phyloP scores from a whole-genome alignment of 2,888 invertebrate genomes.

The Melanophora roralis region DNA sequence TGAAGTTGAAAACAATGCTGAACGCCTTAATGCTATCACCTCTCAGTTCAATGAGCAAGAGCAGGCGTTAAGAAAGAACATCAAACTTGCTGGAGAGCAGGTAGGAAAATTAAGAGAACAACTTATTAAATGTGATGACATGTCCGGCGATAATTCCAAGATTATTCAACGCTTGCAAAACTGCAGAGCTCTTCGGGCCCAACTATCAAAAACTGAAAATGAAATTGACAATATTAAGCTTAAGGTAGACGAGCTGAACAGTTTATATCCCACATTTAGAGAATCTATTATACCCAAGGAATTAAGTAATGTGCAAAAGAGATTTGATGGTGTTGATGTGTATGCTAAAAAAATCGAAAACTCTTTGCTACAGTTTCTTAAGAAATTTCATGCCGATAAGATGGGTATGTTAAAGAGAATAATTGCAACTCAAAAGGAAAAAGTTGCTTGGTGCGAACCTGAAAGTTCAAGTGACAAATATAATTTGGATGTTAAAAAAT shows the following conservation, averaged over 20 bases:
- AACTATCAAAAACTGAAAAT: constrained; percentile 83
- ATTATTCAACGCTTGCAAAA: constrained; percentile 87
- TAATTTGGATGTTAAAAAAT: constrained; percentile 93
- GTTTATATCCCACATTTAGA: constrained; percentile 86
- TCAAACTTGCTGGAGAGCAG: constrained; percentile 84
- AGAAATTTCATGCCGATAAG: constrained; percentile 92
- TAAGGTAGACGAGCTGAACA: constrained; percentile 84
- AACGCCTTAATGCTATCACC: constrained; percentile 85
- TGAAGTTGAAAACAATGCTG: constrained; percentile 84
- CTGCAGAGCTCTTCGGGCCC: constrained; percentile 84
- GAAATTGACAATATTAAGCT: constrained; percentile 84
- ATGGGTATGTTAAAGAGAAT: constrained; percentile 88
- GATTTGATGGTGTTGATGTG: constrained; percentile 86
- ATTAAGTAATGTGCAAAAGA: constrained; percentile 88
- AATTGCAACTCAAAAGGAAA: constrained; percentile 89
- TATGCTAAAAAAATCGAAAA: constrained; percentile 90
- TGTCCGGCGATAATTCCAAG: constrained; percentile 91
- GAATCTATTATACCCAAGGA: constrained; percentile 89
- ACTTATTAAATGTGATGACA: constrained; percentile 92
- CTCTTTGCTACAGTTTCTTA: constrained; percentile 87
- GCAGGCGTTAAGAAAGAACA: constrained; percentile 83
- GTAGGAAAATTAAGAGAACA: constrained; percentile 87
- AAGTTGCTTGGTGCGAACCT: constrained; percentile 93
- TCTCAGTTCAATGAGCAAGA: constrained; percentile 86
- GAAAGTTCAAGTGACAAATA: constrained; percentile 93